Conservation (phyloP, 2,888 invertebrate genomes). For the Tetragonula carbonaria region DNA sequence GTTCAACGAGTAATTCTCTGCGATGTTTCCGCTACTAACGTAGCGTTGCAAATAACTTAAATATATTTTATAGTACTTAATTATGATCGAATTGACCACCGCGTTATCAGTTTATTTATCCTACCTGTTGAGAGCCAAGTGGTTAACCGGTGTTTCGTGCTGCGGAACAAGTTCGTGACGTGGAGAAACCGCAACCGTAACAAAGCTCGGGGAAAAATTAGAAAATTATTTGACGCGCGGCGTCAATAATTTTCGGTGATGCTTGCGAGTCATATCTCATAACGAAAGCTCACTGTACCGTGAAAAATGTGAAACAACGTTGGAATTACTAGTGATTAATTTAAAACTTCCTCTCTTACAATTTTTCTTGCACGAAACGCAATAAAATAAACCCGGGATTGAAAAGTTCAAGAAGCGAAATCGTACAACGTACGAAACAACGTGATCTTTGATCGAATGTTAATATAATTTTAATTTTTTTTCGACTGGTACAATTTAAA, state of each 20-base stretch:
- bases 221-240: neutral
- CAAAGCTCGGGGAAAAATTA: neutral
- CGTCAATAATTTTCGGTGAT: neutral
- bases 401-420: too few species aligned
- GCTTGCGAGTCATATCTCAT: neutral
- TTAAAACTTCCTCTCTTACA: too few species aligned
- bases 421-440: too few species aligned
- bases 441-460: too few species aligned
- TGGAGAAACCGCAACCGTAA: neutral
- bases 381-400: too few species aligned
- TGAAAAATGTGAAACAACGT: too few species aligned
- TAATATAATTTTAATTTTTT: too few species aligned
- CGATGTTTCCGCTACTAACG: neutral
- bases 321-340: too few species aligned
- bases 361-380: too few species aligned
- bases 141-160: neutral
- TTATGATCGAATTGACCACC: neutral
- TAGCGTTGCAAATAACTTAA: neutral
- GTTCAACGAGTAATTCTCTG: neutral
- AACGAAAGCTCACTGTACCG: neutral
- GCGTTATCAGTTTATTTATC: constrained; percentile 11
- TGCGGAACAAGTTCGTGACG: neutral
- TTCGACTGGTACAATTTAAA: too few species aligned
- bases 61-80: neutral
- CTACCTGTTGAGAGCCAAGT: constrained; percentile 21